Conservation (phyloP, 2,797 vertebrate genomes). For the Rousettus madagascariensis region DNA sequence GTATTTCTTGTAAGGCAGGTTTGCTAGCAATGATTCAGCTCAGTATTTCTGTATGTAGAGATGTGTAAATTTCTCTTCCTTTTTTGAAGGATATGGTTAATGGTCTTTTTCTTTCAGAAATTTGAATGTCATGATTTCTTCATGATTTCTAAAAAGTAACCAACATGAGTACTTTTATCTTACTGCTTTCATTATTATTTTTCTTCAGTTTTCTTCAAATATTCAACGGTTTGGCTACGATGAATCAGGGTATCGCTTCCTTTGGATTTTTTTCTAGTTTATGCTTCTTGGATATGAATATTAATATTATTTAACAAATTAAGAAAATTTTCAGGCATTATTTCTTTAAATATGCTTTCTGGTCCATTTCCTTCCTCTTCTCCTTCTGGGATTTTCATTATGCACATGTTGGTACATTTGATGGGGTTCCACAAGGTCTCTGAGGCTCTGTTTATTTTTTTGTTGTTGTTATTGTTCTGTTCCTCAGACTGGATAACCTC, state of each 20-base stretch:
- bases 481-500: neutral
- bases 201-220: neutral
- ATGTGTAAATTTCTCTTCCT: neutral
- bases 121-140: neutral
- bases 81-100: neutral
- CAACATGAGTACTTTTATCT: neutral
- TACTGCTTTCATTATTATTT: neutral
- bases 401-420: neutral
- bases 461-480: neutral
- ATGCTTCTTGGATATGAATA: neutral
- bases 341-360: neutral
- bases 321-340: neutral
- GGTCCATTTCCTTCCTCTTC: neutral
- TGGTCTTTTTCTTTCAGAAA: neutral
- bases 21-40: neutral
- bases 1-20: neutral
- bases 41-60: neutral
- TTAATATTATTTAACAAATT: neutral
- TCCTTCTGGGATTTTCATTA: neutral
- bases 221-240: neutral
- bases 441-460: neutral
- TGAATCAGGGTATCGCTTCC: neutral
- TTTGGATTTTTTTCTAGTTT: neutral
- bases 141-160: neutral
- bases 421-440: neutral